Conservation (phyloP, 2,113 vertebrate genomes). For the Microcebus lehilahytsara region DNA sequence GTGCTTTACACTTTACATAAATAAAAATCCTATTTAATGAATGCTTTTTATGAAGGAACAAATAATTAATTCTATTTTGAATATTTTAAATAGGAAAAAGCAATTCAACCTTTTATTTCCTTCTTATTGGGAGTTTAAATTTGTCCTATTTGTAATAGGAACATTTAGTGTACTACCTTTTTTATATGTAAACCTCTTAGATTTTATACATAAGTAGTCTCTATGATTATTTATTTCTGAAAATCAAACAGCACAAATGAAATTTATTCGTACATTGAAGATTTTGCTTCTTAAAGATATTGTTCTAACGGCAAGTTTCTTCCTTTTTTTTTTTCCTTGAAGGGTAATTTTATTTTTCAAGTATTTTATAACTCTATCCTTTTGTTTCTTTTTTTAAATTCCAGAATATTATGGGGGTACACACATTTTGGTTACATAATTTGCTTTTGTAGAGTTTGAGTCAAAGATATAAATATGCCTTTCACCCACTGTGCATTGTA, state of each 20-base stretch:
- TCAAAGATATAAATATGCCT: too few relatives aligned
- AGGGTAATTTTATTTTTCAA: too few relatives aligned
- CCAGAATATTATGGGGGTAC: too few relatives aligned
- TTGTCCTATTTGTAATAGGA: background rate
- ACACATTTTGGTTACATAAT: too few relatives aligned
- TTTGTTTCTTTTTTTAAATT: too few relatives aligned
- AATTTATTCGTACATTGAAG: background rate
- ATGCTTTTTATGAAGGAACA: background rate
- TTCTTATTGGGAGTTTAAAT: background rate
- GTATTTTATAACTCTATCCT: too few relatives aligned
- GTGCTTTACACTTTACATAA: background rate
- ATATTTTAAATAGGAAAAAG: background rate
- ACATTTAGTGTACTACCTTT: background rate
- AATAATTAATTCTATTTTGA: background rate
- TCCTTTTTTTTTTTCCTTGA: background rate
- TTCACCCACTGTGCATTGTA: too few relatives aligned
- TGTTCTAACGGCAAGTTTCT: background rate
- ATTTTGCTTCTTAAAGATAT: background rate
- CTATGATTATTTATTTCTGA: background rate
- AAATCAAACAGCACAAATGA: background rate
- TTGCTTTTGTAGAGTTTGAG: too few relatives aligned
- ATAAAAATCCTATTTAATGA: background rate
- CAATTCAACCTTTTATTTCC: rapidly evolving
- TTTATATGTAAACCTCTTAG: background rate
- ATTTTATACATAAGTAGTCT: background rate